Base-by-base conservation (phyloP, 2,888 invertebrate species). In the Diplazon laetatorius region DNA sequence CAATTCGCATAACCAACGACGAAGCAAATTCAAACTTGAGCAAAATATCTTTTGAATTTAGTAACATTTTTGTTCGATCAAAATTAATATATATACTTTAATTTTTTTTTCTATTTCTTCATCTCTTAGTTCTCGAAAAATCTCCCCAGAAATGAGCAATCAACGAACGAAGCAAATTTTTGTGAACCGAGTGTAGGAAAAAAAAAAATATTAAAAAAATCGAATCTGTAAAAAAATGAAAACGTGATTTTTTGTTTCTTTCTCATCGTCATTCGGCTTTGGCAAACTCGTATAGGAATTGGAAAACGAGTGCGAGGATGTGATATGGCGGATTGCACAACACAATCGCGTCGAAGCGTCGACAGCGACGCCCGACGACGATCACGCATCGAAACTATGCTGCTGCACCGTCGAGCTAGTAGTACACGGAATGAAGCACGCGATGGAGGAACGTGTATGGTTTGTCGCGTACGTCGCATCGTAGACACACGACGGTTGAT, bases 301-400 rank as follows among this genome's bases (percentile, higher is more conserved):
- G 68, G n/a, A n/a, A 39, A 68, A 44, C 25, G 68, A 55, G 68
- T 55, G 68, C n/a, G n/a, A 18, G 16, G 52, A 68, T 55, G 42
- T 44, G 68, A 66, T 55, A 66, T 55, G 52, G 42, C 22, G 25
- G 68, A 68, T 68, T 55, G 55, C 42, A 68, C 55, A 30, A 68
- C 42, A 68, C 55, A 30, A 68, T 68, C 55, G 55, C 68, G 68
- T 55, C 44, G 55, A 25, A 55, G 52, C 55, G 66, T 55, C 68
- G 42, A 55, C 55, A 55, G 6, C 20, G 20, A 44, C 68, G 55
- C 10, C n/a, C 59, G 20, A 37, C 66, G 66, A 66, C 52, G 66
- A 52, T 68, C 68, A 30, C 68, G 55, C 55, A 20, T 20, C 39
- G 37, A 20, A 37, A 59, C 59, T n/a, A n/a, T n/a, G n/a, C n/a